These are phyloP conservation scores for Furcifer pardalis DNA, from an alignment of 2,797 vertebrate species.

Conservation along the genomic window DNA sequence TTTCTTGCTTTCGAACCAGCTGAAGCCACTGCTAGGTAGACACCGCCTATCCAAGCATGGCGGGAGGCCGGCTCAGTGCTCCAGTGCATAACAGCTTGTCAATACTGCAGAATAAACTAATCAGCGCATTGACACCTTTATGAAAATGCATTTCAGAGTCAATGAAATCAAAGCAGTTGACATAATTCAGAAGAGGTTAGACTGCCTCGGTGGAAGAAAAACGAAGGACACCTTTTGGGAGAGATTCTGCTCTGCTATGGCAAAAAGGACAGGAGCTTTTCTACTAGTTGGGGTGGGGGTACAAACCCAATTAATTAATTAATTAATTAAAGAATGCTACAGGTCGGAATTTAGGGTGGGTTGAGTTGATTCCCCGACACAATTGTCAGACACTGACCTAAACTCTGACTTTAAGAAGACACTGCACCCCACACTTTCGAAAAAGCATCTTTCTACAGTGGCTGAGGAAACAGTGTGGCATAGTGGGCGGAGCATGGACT, in stretches of 20 bases:
- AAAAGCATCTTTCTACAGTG: too few relatives aligned
- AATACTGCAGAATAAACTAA: conserved; percentile 43
- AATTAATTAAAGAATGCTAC: too few relatives aligned
- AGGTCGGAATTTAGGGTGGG: background rate
- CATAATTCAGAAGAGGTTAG: background rate
- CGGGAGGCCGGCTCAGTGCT: conserved; percentile 33
- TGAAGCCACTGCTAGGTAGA: conserved; percentile 39
- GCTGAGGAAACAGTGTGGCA: too few relatives aligned
- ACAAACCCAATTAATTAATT: too few relatives aligned
- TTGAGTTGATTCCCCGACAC: background rate
- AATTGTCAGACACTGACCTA: too few relatives aligned
- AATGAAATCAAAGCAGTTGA: conserved; percentile 22
- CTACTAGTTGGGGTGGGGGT: too few relatives aligned
- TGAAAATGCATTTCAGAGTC: conserved; percentile 48
- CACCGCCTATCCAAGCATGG: conserved; percentile 41
- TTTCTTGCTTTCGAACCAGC: too few relatives aligned
- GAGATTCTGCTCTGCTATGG: background rate
- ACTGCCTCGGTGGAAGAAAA: background rate
- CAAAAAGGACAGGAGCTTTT: too few relatives aligned
- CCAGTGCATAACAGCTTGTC: conserved; percentile 35
- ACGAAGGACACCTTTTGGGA: background rate
- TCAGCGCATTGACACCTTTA: conserved; percentile 53
- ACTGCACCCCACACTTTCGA: too few relatives aligned
- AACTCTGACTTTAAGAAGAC: too few relatives aligned
- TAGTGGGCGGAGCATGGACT: too few relatives aligned